phyloP scores from a whole-genome alignment of 2,797 vertebrate species.

The Poeciliopsis turneri region DNA sequence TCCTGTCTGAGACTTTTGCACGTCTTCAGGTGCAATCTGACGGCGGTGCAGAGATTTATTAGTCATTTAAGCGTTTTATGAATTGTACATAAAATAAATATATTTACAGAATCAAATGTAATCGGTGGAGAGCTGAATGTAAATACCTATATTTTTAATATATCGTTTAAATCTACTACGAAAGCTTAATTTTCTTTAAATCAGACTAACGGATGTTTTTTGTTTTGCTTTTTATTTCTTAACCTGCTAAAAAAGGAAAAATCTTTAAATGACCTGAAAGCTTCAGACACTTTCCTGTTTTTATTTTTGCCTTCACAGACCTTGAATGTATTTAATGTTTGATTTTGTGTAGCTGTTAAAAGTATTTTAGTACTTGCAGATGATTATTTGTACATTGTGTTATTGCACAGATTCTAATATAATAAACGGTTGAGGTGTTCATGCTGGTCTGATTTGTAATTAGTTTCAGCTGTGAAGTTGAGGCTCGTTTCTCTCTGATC shows the following conservation, averaged over 20 bases:
- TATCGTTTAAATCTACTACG: conserved; percentile 4
- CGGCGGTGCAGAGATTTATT: background rate
- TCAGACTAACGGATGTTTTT: conserved; percentile 2
- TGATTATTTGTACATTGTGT: conserved; percentile 66
- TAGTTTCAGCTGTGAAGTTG: background rate
- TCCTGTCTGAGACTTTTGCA: conserved; percentile 18
- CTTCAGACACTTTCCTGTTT: background rate
- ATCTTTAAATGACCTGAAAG: background rate
- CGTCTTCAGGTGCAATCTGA: conserved; percentile 9
- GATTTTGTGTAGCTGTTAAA: conserved; percentile 45
- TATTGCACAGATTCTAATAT: conserved; percentile 60
- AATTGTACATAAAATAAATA: conserved; percentile 11
- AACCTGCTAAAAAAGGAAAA: background rate
- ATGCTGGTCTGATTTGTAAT: background rate
- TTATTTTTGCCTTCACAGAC: conserved; percentile 44
- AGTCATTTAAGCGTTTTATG: background rate
- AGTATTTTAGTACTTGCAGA: conserved; percentile 57
- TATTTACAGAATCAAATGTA: background rate
- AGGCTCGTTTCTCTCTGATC: background rate
- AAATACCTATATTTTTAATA: conserved; percentile 4
- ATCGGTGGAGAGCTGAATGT: conserved; percentile 13
- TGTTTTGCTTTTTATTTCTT: conserved; percentile 10
- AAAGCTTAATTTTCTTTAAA: background rate
- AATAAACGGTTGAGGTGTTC: conserved; percentile 48
- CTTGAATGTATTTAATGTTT: conserved; percentile 67